These are phyloP conservation scores for Lateolabrax maculatus DNA, from an alignment of 2,797 vertebrate species.

Conservation along the genomic window DNA sequence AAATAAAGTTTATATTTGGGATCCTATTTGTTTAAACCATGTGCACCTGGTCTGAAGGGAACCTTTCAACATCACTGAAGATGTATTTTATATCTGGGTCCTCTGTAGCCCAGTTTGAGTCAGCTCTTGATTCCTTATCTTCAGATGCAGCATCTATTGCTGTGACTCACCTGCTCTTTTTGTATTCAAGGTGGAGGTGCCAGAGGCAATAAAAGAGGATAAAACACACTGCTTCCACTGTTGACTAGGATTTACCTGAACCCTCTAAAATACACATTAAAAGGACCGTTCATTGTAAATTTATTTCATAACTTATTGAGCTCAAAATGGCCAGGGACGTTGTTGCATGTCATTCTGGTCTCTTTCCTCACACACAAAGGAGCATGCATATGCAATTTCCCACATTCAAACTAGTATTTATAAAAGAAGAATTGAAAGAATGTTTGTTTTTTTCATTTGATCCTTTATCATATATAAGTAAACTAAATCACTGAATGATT, in stretches of 20 bases:
- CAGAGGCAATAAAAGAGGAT: background rate
- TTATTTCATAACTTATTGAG: background rate
- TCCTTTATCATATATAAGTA: background rate
- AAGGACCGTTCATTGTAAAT: background rate
- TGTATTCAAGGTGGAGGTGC: constrained; percentile 26
- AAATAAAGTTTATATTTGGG: too few species aligned
- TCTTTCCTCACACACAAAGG: background rate
- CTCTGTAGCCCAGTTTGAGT: background rate
- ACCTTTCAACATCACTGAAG: too few species aligned
- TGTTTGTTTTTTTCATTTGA: too few species aligned
- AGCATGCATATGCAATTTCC: too few species aligned
- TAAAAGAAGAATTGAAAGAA: background rate
- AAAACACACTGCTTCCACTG: background rate
- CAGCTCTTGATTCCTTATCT: too few species aligned
- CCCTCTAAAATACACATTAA: background rate
- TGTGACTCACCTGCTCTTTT: too few species aligned
- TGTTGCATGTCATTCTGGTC: background rate
- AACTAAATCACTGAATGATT: background rate
- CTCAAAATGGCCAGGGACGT: background rate
- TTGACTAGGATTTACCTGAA: background rate
- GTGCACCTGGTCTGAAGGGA: too few species aligned
- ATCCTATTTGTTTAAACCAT: too few species aligned
- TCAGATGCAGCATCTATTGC: too few species aligned
- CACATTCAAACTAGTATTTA: too few species aligned
- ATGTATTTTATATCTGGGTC: background rate